Base-by-base conservation (phyloP, 2,888 invertebrate species). In the Epirrita christyi region DNA sequence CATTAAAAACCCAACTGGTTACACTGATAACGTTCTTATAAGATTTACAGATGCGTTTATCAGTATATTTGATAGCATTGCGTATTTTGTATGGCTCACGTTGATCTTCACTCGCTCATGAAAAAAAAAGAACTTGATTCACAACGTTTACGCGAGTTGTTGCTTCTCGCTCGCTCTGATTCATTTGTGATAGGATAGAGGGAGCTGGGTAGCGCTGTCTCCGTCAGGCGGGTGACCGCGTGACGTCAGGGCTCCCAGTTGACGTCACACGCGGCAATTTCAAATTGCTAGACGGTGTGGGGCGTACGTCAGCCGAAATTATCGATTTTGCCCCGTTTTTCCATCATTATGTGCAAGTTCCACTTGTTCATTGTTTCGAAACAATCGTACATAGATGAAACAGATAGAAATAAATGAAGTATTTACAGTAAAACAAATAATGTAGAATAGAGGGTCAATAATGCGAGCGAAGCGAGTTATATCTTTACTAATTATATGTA, bases 261-360 rank as follows among this genome's bases (percentile, higher is more conserved):
- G 85, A 92, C 92, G 92, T 92, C 92, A 92, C 71, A 72, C 83
- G 91, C 92, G 92, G 86, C 87, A 92, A 90, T 87, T 92, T 91
- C 85, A 90, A 92, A 90, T 75, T 75, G 70, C 64, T 62, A 76
- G 75, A 74, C 76, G 74, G 71, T 71, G 72, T 72, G 72, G 70
- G 73, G 72, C 50, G 75, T 80, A 87, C 87, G 87, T 87, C 88
- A 88, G 81, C 75, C 71, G 62, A 70, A 76, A 71, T 70, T 85
- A 88, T 87, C 78, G 88, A 88, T 87, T 86, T 84, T n/a, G n/a
- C n/a, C n/a, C n/a, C n/a, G n/a, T n/a, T n/a, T 81, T 74, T 61
- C 13, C 50, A 55, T 44, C 55, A 44, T 51, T 59, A 54, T 14
- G 36, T 48, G 41, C 44, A 52, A 40, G 34, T 46, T 34, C 40